phyloP scores from a whole-genome alignment of 1,140 invertebrate species.

The Sarcophaga bullata region DNA sequence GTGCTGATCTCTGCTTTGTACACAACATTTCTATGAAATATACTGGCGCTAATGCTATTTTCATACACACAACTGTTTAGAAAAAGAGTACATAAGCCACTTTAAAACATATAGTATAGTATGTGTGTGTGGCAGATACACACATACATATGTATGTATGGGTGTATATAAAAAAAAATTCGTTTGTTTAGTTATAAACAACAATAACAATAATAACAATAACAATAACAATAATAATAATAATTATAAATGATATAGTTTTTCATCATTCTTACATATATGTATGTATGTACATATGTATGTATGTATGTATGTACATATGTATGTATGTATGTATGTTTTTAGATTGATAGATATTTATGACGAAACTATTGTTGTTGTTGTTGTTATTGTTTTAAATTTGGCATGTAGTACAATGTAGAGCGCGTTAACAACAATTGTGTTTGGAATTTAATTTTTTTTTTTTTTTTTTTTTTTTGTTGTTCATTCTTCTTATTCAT shows the following conservation, averaged over 20 bases:
- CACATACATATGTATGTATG: not conserved
- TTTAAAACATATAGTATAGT: not conserved
- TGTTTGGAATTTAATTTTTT: slow-evolving; percentile 27
- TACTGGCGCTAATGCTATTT: too few relatives aligned
- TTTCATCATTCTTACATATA: not conserved
- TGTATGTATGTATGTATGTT: too few relatives aligned
- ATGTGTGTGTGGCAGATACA: not conserved
- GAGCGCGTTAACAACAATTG: not conserved
- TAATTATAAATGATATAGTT: not conserved
- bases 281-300: too few relatives aligned
- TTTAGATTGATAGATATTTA: slow-evolving; percentile 21
- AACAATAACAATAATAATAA: slow-evolving; percentile 9
- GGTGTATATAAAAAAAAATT: not conserved
- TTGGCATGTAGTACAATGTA: too few relatives aligned
- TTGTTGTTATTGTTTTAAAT: too few relatives aligned
- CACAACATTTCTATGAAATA: too few relatives aligned
- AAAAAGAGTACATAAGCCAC: not conserved
- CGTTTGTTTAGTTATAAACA: too few relatives aligned
- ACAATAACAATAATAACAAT: not conserved
- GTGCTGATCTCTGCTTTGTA: too few relatives aligned
- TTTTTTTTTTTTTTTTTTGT: not conserved
- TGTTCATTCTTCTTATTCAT: not conserved
- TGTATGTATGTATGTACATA: too few relatives aligned
- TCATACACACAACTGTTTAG: too few relatives aligned
- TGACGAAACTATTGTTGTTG: too few relatives aligned